phyloP scores from a whole-genome alignment of 2,113 vertebrate species.

The Crotophaga sulcirostris region DNA sequence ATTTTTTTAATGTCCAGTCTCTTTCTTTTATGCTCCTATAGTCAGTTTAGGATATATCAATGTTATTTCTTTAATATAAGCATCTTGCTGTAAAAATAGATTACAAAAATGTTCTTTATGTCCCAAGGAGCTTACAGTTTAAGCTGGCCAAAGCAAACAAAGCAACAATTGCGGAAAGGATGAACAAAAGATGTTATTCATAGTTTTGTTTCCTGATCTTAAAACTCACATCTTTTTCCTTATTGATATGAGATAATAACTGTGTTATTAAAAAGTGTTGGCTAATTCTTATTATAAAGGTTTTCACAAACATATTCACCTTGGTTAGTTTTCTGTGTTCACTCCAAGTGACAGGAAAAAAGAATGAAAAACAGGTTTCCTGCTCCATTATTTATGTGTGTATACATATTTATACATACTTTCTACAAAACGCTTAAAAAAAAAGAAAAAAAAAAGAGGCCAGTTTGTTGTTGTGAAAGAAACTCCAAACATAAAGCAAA shows the following conservation, averaged over 20 bases:
- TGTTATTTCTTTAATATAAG: neutral
- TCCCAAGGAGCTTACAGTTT: neutral
- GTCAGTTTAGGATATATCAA: neutral
- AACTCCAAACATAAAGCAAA: neutral
- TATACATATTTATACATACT: slow-evolving; percentile 51
- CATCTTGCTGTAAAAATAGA: slow-evolving; percentile 7
- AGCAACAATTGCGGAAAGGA: neutral
- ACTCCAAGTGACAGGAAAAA: neutral
- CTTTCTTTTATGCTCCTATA: neutral
- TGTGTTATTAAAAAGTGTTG: neutral
- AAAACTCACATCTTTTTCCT: neutral
- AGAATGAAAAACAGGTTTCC: neutral
- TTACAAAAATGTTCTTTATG: neutral
- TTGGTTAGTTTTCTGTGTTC: slow-evolving; percentile 3
- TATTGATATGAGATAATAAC: neutral
- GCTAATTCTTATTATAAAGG: neutral
- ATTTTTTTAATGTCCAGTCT: neutral
- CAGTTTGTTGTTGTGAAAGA: neutral
- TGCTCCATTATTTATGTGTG: slow-evolving; percentile 44
- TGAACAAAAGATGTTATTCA: neutral
- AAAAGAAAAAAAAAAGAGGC: neutral
- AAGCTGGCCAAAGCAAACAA: slow-evolving; percentile 21
- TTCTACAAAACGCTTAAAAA: neutral
- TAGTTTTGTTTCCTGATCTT: neutral
- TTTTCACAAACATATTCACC: neutral